A percentile compares a stretch with the other conserved stretches of the same genome.
These are phyloP conservation scores for Dicranocentrus wangi DNA, from an alignment of 2,888 invertebrate genomes.

Conservation along the genomic window DNA sequence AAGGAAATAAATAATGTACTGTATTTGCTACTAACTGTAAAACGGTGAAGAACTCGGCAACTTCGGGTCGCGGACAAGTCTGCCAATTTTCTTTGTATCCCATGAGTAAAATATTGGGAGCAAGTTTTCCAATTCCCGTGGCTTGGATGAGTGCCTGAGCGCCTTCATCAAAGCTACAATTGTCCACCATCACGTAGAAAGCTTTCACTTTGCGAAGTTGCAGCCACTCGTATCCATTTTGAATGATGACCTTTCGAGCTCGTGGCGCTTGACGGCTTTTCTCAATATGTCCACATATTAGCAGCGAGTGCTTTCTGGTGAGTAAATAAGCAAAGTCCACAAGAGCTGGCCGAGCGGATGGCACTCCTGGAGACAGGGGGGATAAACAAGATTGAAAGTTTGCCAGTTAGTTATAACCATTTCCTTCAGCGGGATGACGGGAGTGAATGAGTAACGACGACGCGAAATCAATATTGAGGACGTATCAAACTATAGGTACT, in stretches of 20 bases:
- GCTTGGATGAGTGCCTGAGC: conserved; percentile 89
- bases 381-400: conserved; percentile 72
- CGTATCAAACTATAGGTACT: no score
- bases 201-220: conserved; percentile 88
- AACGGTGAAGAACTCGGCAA: conserved; percentile 93
- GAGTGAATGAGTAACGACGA: conserved; percentile 10
- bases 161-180: conserved; percentile 81
- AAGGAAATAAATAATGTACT: conserved; percentile 61
- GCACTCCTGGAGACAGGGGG: conserved; percentile 76
- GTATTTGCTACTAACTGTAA: conserved; percentile 92
- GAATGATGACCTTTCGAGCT: conserved; percentile 78
- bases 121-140: conserved; percentile 91
- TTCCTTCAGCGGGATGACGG: not conserved
- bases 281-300: conserved; percentile 78
- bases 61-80: conserved; percentile 82
- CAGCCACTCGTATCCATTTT: conserved; percentile 87
- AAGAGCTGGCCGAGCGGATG: conserved; percentile 77
- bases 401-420: not conserved
- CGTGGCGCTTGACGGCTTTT: conserved; percentile 79
- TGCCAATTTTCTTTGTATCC: conserved; percentile 96
- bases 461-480: no score
- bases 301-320: conserved; percentile 77
- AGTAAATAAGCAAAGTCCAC: conserved; percentile 78
- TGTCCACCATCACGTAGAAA: conserved; percentile 87
- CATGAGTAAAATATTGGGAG: conserved; percentile 94